These are phyloP conservation scores for Leguminivora glycinivorella DNA, from an alignment of 1,140 invertebrate genomes.

Conservation along the genomic window DNA sequence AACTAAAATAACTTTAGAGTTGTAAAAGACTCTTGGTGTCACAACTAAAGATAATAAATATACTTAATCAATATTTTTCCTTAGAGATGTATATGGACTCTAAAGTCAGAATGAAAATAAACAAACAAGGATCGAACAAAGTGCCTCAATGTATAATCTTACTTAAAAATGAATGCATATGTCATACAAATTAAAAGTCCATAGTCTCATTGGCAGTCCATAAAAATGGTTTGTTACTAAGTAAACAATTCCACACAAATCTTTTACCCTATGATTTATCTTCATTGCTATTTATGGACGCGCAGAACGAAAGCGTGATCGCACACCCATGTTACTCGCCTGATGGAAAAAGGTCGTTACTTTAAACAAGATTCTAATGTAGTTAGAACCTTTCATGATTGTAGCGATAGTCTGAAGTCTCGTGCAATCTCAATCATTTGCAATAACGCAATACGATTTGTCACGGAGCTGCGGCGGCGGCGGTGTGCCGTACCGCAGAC, in stretches of 20 bases:
- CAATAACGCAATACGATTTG: conserved; percentile 2
- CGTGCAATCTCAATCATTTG: neutral
- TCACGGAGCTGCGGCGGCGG: neutral
- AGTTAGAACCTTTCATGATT: neutral
- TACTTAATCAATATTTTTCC: no score
- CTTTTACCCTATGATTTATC: neutral
- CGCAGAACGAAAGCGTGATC: conserved; percentile 6
- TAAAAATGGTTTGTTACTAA: neutral
- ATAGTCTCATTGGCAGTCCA: neutral
- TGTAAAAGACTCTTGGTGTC: no score
- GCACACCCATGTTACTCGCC: neutral
- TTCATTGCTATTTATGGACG: neutral
- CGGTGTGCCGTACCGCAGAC: no score
- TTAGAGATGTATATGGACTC: no score
- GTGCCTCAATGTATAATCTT: no score
- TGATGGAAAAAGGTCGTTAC: neutral
- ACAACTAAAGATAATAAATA: no score
- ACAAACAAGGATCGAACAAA: no score
- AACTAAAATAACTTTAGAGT: no score
- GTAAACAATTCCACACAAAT: neutral
- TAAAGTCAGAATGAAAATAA: no score
- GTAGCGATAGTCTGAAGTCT: neutral
- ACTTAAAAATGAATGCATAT: no score
- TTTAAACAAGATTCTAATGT: neutral
- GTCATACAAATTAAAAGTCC: no score